These are phyloP conservation scores for Phaetusa simplex DNA, from an alignment of 2,113 vertebrate species.

Conservation along the genomic window DNA sequence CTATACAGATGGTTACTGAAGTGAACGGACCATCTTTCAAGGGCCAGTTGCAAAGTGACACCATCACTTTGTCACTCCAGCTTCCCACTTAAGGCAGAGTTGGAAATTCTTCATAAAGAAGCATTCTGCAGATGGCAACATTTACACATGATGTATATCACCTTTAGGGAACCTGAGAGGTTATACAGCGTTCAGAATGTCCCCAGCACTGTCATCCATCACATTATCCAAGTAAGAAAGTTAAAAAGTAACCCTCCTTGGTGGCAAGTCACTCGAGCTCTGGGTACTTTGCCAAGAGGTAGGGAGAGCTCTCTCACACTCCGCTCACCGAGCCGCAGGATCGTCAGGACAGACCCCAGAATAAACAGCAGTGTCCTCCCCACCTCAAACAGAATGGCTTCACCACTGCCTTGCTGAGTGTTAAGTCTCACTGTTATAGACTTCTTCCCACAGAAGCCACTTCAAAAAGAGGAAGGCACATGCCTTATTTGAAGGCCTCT, in stretches of 20 bases:
- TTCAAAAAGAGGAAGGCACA: neutral
- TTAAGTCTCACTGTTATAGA: neutral
- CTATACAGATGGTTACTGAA: conserved; percentile 40
- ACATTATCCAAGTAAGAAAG: neutral
- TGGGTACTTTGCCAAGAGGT: neutral
- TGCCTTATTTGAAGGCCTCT: too few species aligned
- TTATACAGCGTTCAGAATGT: neutral
- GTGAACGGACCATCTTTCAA: conserved; percentile 31
- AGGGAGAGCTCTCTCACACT: neutral
- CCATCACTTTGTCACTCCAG: conserved; percentile 53
- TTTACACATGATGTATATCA: conserved; percentile 1
- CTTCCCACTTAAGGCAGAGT: conserved; percentile 7
- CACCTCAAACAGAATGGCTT: neutral
- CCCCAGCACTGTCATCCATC: neutral
- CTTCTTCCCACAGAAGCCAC: neutral
- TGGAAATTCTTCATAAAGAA: conserved; percentile 6
- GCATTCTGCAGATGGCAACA: conserved; percentile 33
- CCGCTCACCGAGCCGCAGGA: fast-evolving
- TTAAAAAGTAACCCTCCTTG: neutral
- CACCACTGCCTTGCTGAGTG: neutral
- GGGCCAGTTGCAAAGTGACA: conserved; percentile 61
- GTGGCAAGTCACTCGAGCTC: fast-evolving
- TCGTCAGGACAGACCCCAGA: fast-evolving
- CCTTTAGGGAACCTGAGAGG: conserved; percentile 13
- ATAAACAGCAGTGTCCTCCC: neutral